Evolutionary conservation across 2,797 vertebrate genomes (phyloP).

Genomic region (Morelia viridis): DNA sequence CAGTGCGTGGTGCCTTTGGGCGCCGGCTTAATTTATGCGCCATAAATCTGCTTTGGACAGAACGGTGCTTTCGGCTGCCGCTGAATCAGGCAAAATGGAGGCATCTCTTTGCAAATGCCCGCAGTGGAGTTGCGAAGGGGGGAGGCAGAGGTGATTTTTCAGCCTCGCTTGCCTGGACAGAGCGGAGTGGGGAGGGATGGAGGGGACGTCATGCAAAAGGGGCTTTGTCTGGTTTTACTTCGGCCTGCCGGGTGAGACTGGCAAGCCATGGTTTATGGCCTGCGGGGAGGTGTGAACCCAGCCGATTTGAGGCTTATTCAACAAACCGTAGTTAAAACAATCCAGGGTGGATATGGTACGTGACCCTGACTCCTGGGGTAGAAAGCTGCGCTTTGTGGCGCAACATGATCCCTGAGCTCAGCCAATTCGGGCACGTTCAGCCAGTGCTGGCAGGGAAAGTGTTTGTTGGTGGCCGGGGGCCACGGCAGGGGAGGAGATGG

Average conservation of each 20-base stretch:
- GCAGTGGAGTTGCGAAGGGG: neutral
- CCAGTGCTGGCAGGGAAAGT: too few species aligned
- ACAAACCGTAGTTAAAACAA: neutral
- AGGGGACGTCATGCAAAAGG: neutral
- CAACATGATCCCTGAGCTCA: too few species aligned
- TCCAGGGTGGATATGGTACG: neutral
- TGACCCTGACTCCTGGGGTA: neutral
- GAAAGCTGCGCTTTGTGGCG: too few species aligned
- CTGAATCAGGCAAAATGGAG: neutral
- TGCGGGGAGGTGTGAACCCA: neutral
- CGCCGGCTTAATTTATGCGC: neutral
- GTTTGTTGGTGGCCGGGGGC: too few species aligned
- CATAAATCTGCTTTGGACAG: neutral
- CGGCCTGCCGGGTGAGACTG: neutral
- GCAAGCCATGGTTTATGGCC: neutral
- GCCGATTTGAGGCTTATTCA: neutral
- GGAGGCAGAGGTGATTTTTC: neutral
- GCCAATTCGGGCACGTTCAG: too few species aligned
- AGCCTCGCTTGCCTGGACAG: neutral
- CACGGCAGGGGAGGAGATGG: too few species aligned
- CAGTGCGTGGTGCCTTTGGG: neutral
- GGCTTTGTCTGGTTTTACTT: neutral
- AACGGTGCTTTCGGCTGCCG: neutral
- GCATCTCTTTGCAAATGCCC: neutral
- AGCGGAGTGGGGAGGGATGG: neutral